Conservation (phyloP, 2,888 invertebrate genomes). For the Tanytarsus gracilentus region DNA sequence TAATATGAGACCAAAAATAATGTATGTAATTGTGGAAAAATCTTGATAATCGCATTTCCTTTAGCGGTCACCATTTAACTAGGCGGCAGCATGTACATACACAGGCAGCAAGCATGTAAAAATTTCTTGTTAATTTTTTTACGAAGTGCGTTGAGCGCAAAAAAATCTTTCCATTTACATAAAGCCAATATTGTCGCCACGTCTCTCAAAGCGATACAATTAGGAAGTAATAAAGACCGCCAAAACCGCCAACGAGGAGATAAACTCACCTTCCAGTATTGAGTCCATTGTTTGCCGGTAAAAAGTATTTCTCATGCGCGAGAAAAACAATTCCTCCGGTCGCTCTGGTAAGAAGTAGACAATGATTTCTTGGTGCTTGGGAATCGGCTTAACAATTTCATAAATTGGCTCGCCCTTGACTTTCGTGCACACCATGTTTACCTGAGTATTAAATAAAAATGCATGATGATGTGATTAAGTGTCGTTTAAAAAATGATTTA, state of each 20-base stretch:
- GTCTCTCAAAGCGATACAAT: conserved; percentile 1
- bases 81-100: too few relatives aligned
- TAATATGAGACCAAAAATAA: too few relatives aligned
- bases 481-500: not conserved
- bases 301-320: conserved; percentile 71
- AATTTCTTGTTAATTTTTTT: too few relatives aligned
- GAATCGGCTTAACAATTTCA: conserved; percentile 76
- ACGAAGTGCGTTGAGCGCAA: too few relatives aligned
- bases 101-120: too few relatives aligned
- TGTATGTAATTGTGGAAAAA: too few relatives aligned
- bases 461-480: not conserved
- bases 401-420: conserved; percentile 83
- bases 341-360: conserved; percentile 77
- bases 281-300: conserved; percentile 84
- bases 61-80: too few relatives aligned
- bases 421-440: conserved; percentile 83
- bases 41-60: too few relatives aligned
- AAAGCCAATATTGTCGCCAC: not conserved
- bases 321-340: conserved; percentile 71
- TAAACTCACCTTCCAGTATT: conserved; percentile 67
- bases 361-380: conserved; percentile 79
- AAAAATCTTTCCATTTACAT: too few relatives aligned
- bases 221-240: conserved; percentile 20
- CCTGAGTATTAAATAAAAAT: conserved; percentile 36
- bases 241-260: not conserved